Percentiles rank a stretch among this genome's conserved stretches.
phyloP scores from a whole-genome alignment of 2,888 invertebrate genomes.

The Lissocephala sabroskyi region DNA sequence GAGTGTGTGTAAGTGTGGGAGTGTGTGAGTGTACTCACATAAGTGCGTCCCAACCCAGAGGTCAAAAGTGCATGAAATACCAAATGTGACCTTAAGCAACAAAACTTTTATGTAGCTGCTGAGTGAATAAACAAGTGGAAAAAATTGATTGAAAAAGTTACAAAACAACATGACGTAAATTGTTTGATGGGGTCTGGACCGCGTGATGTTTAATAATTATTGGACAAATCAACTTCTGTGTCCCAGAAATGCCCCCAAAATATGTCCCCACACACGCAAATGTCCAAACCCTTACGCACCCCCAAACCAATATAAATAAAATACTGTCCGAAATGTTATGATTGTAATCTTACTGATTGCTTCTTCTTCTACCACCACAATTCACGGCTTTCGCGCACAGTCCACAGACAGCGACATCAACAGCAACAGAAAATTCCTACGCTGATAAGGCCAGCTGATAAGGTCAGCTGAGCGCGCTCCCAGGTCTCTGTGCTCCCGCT shows the following conservation, averaged over 20 bases:
- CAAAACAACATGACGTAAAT: slow-evolving; percentile 20
- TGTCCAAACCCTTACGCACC: too few relatives aligned
- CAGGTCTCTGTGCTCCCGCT: slow-evolving; percentile 41
- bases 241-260: not conserved
- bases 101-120: not conserved
- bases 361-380: slow-evolving; percentile 25
- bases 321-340: too few relatives aligned
- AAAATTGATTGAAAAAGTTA: not conserved
- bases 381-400: not conserved
- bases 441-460: slow-evolving; percentile 33
- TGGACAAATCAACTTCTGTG: too few relatives aligned
- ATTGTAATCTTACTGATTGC: too few relatives aligned
- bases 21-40: too few relatives aligned
- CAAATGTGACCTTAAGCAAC: slow-evolving; percentile 5
- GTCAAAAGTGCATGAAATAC: slow-evolving; percentile 46
- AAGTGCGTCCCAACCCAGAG: slow-evolving; percentile 27
- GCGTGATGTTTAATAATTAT: not conserved
- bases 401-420: slow-evolving; percentile 13
- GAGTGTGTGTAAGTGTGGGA: too few relatives aligned
- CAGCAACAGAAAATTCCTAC: slow-evolving; percentile 32
- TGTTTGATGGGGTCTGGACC: too few relatives aligned
- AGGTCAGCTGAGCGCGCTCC: slow-evolving; percentile 45
- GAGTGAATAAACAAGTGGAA: not conserved
- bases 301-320: too few relatives aligned
- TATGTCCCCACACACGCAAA: too few relatives aligned